phyloP scores from a whole-genome alignment of 2,888 invertebrate species.

The Heliconius hortense region DNA sequence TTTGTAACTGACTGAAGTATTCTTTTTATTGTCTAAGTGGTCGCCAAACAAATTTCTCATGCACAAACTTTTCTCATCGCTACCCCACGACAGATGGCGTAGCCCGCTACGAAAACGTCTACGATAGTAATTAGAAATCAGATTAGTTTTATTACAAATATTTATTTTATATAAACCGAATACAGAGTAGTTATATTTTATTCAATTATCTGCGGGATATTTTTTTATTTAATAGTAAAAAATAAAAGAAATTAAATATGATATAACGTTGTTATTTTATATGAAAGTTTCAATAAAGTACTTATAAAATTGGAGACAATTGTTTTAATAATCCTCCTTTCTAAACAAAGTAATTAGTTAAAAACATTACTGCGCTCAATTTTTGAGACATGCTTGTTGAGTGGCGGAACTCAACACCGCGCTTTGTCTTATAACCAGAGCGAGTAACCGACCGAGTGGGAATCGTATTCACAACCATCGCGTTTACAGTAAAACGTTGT shows the following conservation, averaged over 20 bases:
- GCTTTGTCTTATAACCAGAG: neutral
- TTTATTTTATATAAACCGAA: neutral
- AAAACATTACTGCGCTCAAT: no score
- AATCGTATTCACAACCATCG: neutral
- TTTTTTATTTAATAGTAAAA: neutral
- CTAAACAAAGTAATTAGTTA: no score
- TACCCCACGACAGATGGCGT: slow-evolving; percentile 78
- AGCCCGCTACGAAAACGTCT: slow-evolving; percentile 40
- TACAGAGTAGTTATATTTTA: no score
- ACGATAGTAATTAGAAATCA: slow-evolving; percentile 16
- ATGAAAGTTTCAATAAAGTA: slow-evolving; percentile 1
- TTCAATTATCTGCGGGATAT: neutral
- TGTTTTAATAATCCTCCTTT: neutral
- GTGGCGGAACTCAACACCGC: neutral
- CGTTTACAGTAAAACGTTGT: neutral
- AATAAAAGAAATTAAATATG: no score
- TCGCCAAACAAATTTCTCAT: slow-evolving; percentile 10
- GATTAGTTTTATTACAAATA: neutral
- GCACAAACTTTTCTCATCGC: slow-evolving; percentile 49
- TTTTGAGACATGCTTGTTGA: no score
- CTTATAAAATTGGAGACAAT: neutral
- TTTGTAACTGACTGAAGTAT: neutral
- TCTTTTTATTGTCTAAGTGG: neutral
- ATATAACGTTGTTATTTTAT: neutral
- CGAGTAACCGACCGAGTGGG: neutral